Base-by-base conservation (phyloP, 2,888 invertebrate species). In the Pharmacophagus antenor region DNA sequence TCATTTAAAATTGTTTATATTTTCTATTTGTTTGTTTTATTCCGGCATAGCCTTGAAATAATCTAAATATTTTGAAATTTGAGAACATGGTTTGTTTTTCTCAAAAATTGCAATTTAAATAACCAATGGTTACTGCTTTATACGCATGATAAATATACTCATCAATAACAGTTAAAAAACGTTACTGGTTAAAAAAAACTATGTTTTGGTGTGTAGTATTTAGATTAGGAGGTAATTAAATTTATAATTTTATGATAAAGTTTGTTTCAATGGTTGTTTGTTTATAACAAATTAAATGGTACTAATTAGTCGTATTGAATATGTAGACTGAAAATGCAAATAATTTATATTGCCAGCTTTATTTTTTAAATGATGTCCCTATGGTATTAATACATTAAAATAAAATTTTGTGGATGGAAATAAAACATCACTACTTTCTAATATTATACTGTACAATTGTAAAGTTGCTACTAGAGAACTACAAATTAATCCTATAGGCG, bases 1-100 rank as follows among this genome's bases (percentile, higher is more conserved):
- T 42, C 17, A 42, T 17, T 17, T 18, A 6, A 17, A 42, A 42
- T 4, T 17, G 18, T 42, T 42, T 42, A 42, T 17, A 17, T 42
- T 17, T 42, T 17, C 18, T 18, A 42, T 42, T 42, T 42, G 18
- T 18, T 42, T 42, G 42, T 42, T 42, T 42, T 18, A 42, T 42
- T 22, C 25, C 4, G 15, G 31, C 25, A 18, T 27, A 7, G 27
- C 27, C 41, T 1, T 22, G 21, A 47, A 31, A 44, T 49, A 53
- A 21, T 22, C 4, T 48, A 48, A 48, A 22, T 41, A 51, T 20
- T 10, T 41, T 41, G 17, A 41, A 41, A n/a, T 41, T 41, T 41
- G 17, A n/a, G 41, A 41, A 17, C 3, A 17, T 17, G 27, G 5
- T 41, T 41, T n/a, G n/a, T 41, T 41, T 41, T n/a, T 41, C 41